Percentiles rank a stretch among this genome's conserved stretches.
Conservation (phyloP, 1,140 invertebrate species). For the Aphaenogaster floridana region DNA sequence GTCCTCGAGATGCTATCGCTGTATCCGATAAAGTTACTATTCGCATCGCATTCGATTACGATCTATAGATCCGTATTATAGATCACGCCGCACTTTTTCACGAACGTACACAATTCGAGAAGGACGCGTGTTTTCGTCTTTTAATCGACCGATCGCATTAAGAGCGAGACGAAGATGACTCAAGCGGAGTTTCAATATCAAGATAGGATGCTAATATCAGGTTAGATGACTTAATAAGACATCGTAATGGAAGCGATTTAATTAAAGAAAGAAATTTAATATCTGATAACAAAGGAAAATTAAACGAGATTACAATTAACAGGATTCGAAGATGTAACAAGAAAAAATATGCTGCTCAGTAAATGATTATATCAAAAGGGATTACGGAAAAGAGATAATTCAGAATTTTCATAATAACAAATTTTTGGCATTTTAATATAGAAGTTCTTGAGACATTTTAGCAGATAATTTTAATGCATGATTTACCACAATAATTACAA, state of each 20-base stretch:
- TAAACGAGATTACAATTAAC: background rate
- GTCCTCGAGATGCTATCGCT: slow-evolving; percentile 50
- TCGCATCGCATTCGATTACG: slow-evolving; percentile 24
- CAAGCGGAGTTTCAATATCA: slow-evolving; percentile 26
- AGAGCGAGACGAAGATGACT: background rate
- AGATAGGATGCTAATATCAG: background rate
- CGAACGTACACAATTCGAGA: background rate
- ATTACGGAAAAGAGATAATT: background rate
- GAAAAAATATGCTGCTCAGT: background rate
- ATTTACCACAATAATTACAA: background rate
- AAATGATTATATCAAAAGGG: background rate
- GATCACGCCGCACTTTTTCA: background rate
- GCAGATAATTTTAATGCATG: background rate
- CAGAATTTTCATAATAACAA: background rate
- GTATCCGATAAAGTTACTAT: slow-evolving; percentile 11
- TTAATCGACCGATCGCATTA: slow-evolving; percentile 4
- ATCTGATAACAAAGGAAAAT: background rate
- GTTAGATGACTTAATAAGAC: background rate
- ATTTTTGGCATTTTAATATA: background rate
- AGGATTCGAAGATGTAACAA: background rate
- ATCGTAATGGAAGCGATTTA: background rate
- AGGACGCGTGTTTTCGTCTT: background rate
- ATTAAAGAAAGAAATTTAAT: background rate
- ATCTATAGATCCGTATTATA: slow-evolving; percentile 38
- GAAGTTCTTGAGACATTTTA: background rate